These are phyloP conservation scores for Anolis carolinensis DNA, from an alignment of 2,113 vertebrate species.

Conservation along the genomic window DNA sequence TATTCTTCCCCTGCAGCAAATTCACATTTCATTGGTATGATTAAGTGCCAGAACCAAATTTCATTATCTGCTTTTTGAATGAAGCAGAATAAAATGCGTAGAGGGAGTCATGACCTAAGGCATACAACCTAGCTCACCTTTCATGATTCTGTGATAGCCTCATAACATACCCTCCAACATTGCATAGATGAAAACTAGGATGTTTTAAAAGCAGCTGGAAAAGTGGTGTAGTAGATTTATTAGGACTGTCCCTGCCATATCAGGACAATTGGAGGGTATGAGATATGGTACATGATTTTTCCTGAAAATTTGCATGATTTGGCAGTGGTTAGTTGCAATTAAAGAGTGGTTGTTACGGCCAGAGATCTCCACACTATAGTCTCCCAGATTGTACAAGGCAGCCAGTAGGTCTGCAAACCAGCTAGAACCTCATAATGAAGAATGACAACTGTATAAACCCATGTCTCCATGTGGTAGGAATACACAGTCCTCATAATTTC, in stretches of 20 bases:
- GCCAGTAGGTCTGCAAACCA: neutral
- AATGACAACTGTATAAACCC: neutral
- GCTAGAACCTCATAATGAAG: neutral
- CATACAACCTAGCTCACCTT: neutral
- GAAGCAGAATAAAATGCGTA: neutral
- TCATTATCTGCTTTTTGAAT: constrained; percentile 29
- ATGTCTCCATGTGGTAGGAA: neutral
- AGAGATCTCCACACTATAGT: neutral
- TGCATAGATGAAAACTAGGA: no score
- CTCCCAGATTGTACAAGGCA: neutral
- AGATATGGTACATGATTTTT: neutral
- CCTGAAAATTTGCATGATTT: neutral
- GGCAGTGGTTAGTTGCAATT: neutral
- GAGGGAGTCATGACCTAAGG: neutral
- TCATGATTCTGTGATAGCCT: neutral
- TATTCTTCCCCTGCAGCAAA: neutral
- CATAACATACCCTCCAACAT: no score
- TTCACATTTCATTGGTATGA: neutral
- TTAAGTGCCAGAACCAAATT: constrained; percentile 27
- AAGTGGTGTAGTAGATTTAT: no score
- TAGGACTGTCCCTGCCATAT: no score
- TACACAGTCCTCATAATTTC: neutral
- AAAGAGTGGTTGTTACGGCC: neutral
- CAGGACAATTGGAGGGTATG: no score
- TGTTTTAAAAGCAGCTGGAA: no score